phyloP scores from a whole-genome alignment of 2,888 invertebrate species.

The Herminia tarsipennalis region DNA sequence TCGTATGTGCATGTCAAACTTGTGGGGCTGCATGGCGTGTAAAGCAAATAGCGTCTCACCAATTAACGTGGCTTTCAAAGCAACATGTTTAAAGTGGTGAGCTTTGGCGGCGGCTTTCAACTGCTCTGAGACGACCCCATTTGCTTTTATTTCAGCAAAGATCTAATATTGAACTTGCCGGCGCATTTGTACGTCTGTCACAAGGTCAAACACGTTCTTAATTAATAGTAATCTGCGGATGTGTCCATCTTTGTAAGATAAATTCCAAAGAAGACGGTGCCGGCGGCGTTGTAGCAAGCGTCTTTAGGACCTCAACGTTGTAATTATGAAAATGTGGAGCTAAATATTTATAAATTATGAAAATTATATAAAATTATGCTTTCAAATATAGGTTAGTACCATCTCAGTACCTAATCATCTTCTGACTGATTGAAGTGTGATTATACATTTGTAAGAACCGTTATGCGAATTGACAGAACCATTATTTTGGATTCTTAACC shows the following conservation, averaged over 20 bases:
- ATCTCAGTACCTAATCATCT: no score
- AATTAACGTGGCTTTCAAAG: conserved; percentile 75
- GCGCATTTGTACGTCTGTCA: conserved; percentile 27
- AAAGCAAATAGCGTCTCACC: conserved; percentile 64
- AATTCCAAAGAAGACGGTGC: no score
- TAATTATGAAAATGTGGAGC: no score
- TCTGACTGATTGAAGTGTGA: no score
- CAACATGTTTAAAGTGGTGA: conserved; percentile 60
- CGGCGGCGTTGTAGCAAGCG: no score
- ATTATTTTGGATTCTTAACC: no score
- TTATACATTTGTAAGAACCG: no score
- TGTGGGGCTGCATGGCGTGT: conserved; percentile 46
- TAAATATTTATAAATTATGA: no score
- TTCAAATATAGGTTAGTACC: no score
- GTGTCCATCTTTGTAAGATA: no score
- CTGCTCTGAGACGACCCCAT: conserved; percentile 47
- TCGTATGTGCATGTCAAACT: conserved; percentile 35
- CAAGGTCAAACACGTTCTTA: conserved; percentile 39
- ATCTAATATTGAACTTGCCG: conserved; percentile 56
- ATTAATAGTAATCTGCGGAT: conserved; percentile 22
- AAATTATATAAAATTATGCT: no score
- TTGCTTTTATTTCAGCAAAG: conserved; percentile 66
- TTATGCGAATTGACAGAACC: neutral
- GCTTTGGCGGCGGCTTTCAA: conserved; percentile 71
- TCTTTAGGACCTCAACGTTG: no score